These are phyloP conservation scores for Otus sunia DNA, from an alignment of 2,113 vertebrate genomes.

Conservation along the genomic window DNA sequence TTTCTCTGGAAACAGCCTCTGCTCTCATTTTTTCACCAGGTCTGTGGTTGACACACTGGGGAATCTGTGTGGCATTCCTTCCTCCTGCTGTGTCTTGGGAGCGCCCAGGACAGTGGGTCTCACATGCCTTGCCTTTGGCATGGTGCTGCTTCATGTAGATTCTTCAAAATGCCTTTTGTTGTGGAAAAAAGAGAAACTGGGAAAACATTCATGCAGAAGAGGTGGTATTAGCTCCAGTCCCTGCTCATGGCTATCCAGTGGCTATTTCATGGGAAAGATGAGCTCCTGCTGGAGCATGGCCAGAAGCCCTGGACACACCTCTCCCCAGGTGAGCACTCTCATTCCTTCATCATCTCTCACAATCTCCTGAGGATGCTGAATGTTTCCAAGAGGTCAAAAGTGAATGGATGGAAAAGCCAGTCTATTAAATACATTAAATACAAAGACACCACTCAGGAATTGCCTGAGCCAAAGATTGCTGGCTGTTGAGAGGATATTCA, in stretches of 20 bases:
- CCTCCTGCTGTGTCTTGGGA: not conserved
- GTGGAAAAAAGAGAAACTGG: not conserved
- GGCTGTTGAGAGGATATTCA: not conserved
- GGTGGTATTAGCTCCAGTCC: not conserved
- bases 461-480: not conserved
- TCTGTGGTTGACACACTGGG: not conserved
- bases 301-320: not conserved
- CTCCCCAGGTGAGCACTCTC: not conserved
- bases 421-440: not conserved
- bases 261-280: not conserved
- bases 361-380: not conserved
- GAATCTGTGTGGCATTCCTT: not conserved
- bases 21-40: not conserved
- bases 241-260: not conserved
- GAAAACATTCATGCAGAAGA: not conserved
- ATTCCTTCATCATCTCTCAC: not conserved
- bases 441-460: not conserved
- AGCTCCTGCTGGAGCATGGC: not conserved
- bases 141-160: rapidly evolving
- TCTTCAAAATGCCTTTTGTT: not conserved
- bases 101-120: not conserved
- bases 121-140: not conserved
- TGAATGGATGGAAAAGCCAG: not conserved
- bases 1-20: not conserved
- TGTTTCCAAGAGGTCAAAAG: not conserved